phyloP scores from a whole-genome alignment of 2,888 invertebrate genomes.

The Gastracanthus pulcherrimus region DNA sequence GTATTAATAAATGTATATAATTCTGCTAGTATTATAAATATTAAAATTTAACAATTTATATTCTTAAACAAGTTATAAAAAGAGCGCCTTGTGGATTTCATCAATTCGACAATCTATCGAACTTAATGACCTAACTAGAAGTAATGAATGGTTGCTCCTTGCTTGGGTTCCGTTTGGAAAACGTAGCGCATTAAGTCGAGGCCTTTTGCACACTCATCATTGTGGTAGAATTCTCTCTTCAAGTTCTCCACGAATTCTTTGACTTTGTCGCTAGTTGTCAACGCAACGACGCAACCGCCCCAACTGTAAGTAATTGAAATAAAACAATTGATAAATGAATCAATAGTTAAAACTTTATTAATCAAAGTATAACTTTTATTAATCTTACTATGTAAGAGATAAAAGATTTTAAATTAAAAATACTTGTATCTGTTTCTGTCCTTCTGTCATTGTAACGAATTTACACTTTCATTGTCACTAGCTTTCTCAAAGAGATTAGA shows the following conservation, averaged over 20 bases:
- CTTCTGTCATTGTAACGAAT: too few species aligned
- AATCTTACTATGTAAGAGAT: too few species aligned
- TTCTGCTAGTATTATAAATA: background rate
- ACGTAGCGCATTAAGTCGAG: constrained; percentile 80
- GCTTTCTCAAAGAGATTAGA: too few species aligned
- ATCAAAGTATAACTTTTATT: background rate
- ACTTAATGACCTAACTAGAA: background rate
- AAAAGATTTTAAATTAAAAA: too few species aligned
- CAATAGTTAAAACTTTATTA: too few species aligned
- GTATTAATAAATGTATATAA: background rate
- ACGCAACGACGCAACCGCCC: constrained; percentile 97
- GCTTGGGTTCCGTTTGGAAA: constrained; percentile 87
- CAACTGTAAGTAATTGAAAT: constrained; percentile 86
- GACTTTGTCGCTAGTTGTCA: constrained; percentile 84
- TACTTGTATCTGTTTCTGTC: too few species aligned
- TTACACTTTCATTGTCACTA: too few species aligned
- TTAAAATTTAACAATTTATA: background rate
- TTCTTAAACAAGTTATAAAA: background rate
- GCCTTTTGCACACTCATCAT: constrained; percentile 70
- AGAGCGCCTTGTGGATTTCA: background rate
- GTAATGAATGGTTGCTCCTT: constrained; percentile 82
- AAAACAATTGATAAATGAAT: too few species aligned
- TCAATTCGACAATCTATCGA: too few species aligned
- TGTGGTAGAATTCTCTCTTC: constrained; percentile 82
- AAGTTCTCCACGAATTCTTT: constrained; percentile 84